Conservation (phyloP, 2,888 invertebrate species). For the Nemoura dubitans region DNA sequence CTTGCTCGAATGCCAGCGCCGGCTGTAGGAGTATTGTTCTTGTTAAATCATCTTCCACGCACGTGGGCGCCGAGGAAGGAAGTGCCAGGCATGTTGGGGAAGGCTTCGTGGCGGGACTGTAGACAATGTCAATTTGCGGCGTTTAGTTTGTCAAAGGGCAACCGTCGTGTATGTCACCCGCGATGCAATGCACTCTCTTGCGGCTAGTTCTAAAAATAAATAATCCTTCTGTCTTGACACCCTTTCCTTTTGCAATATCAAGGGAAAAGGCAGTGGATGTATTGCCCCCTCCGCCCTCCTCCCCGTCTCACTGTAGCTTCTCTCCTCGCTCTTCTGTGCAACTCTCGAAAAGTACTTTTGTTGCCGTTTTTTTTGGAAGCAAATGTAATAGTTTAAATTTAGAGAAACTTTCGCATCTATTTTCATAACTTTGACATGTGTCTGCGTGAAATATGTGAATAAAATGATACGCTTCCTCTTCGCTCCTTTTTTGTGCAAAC, state of each 20-base stretch:
- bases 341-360: background rate
- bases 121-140: background rate
- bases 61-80: background rate
- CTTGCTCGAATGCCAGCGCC: background rate
- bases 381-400: background rate
- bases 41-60: background rate
- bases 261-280: conserved; percentile 7
- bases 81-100: background rate
- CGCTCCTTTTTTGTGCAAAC: background rate
- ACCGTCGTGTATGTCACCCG: background rate
- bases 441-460: background rate
- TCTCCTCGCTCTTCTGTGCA: background rate
- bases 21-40: background rate
- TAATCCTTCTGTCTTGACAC: background rate
- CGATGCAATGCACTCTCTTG: background rate
- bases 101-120: background rate
- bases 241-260: background rate
- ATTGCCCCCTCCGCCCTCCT: background rate
- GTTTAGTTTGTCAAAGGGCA: background rate
- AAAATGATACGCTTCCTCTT: background rate
- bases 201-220: background rate
- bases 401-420: background rate
- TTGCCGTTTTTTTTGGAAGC: background rate
- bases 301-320: background rate
- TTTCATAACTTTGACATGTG: conserved; percentile 2